These are phyloP conservation scores for Panulirus ornatus DNA, from an alignment of 1,140 invertebrate species.

Conservation along the genomic window DNA sequence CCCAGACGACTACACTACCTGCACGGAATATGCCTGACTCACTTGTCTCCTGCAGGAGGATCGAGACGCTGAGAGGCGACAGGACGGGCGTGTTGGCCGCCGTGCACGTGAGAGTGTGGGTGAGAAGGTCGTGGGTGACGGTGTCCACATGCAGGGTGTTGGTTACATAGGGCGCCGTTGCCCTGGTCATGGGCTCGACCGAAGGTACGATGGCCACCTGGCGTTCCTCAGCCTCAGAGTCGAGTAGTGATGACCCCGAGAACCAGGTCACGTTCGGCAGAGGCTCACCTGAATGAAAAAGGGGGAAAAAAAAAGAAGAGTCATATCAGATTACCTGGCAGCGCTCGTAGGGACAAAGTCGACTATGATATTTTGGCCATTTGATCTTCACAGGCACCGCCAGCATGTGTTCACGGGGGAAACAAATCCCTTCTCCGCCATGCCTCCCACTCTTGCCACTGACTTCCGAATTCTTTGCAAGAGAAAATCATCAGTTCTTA, in stretches of 20 bases:
- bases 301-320: too few relatives aligned
- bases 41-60: constrained; percentile 45
- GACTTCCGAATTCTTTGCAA: too few relatives aligned
- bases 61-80: constrained; percentile 18
- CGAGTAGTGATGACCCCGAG: constrained; percentile 22
- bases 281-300: constrained; percentile 50
- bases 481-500: too few relatives aligned
- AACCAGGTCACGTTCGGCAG: constrained; percentile 68
- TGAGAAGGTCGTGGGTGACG: constrained; percentile 38
- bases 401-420: too few relatives aligned
- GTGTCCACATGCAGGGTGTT: constrained; percentile 37
- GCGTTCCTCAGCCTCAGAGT: constrained; percentile 18
- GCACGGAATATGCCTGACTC: background rate
- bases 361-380: too few relatives aligned
- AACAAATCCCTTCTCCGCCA: too few relatives aligned
- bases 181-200: too few relatives aligned
- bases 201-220: background rate
- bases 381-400: too few relatives aligned
- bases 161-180: constrained; percentile 34
- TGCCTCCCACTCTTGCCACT: too few relatives aligned
- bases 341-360: too few relatives aligned
- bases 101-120: constrained; percentile 52
- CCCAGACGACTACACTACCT: too few relatives aligned
- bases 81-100: constrained; percentile 51
- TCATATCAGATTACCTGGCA: too few relatives aligned